Percentiles rank a stretch among this genome's conserved stretches.
Conservation (phyloP, 2,888 invertebrate genomes). For the Heteropelma amictum region DNA sequence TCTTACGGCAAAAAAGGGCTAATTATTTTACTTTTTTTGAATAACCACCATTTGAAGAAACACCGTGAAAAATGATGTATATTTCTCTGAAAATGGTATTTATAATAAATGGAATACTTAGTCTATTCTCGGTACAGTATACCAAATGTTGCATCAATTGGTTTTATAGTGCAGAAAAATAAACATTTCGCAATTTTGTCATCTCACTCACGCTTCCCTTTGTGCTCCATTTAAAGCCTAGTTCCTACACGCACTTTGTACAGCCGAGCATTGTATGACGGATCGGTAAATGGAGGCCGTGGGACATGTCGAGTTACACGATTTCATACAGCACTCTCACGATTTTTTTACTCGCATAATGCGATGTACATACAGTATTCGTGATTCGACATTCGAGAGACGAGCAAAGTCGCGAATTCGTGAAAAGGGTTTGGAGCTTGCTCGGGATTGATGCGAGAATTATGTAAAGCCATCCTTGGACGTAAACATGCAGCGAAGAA, state of each 20-base stretch:
- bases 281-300: slow-evolving; percentile 48
- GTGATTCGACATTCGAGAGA: slow-evolving; percentile 35
- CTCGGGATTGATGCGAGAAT: slow-evolving; percentile 45
- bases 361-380: slow-evolving; percentile 8
- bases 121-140: too few relatives aligned
- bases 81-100: too few relatives aligned
- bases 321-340: slow-evolving; percentile 40
- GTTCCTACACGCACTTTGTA: not conserved
- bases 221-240: slow-evolving; percentile 10
- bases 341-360: slow-evolving; percentile 38
- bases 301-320: slow-evolving; percentile 40
- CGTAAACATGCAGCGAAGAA: not conserved
- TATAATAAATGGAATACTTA: too few relatives aligned
- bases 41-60: too few relatives aligned
- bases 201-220: slow-evolving; percentile 4
- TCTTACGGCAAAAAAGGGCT: too few relatives aligned
- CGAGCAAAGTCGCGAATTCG: slow-evolving; percentile 11
- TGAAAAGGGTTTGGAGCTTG: slow-evolving; percentile 14
- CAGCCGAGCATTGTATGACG: slow-evolving; percentile 41
- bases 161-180: too few relatives aligned
- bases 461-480: slow-evolving; percentile 41
- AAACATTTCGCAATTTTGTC: too few relatives aligned
- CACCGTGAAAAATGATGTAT: too few relatives aligned
- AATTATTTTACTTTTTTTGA: too few relatives aligned
- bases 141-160: too few relatives aligned